Evolutionary conservation across 2,888 invertebrate species (phyloP), one percentile per base, ranked within the genome.

Genomic region (Leptinotarsa juncta): DNA sequence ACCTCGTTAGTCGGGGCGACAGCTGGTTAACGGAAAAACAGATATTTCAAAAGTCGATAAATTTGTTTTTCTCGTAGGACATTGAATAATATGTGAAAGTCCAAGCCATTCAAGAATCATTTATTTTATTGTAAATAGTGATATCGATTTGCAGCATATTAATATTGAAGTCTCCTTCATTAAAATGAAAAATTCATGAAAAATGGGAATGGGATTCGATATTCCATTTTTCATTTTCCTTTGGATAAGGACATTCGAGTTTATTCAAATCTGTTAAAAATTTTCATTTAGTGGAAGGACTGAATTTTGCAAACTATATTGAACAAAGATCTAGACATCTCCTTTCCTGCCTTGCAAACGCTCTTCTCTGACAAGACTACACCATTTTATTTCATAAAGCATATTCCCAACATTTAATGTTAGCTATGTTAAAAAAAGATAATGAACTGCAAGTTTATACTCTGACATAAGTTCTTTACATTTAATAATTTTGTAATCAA

Each of bases 31-130:
- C 23, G 23, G 48, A 65, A 42, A 12, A 32, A 42, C 42, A 65
- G 42, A 16, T 65, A n/a, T 10, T 42, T 65, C n/a, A 32, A 48
- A 0, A 16, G 42, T 32, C 12, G 65, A 65, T 15, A 4, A 65
- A 65, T 7, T 65, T 32, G 65, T 65, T 4, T 1, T 42, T 48
- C 42, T 48, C 14, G 53, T 53, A n/a, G 53, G 53, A 3, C 20
- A 50, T 18, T 67, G 10, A 49, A 67, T 50, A 3, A 67, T 49
- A 50, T 67, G 20, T 50, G n/a, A n/a, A 18, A 67, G 49, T 18
- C 67, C 51, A 12, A 67, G 18, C 1, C 18, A 49, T 20, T 67
- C 67, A 49, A 67, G 50, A 23, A 67, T 67, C n/a, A 49, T 20
- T 67, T 20, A 67, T 16, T 18, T 20, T 67, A 18, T 50, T 20